Evolutionary conservation across 2,888 invertebrate species (phyloP), one percentile per base, ranked within the genome.

Genomic region (Brenthis ino): DNA sequence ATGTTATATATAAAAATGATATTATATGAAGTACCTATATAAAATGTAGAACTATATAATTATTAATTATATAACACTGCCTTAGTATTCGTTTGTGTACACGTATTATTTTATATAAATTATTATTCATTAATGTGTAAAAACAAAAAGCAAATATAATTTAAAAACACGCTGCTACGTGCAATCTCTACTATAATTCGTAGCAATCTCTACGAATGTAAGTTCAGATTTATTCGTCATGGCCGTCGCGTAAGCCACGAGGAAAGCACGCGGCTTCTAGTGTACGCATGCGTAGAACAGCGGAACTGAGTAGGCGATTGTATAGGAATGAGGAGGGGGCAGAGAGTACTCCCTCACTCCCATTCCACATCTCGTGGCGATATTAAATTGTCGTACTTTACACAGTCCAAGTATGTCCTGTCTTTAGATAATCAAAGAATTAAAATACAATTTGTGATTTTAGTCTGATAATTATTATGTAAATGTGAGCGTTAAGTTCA

Each of bases 241-340:
- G 76, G 77, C 74, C 68, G 72, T 71, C 68, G 68, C 72, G 74
- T 71, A 75, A 70, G 76, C 79, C 88, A 91, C 91, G 91, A 89
- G 90, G 88, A 82, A 82, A 87, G 80, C 89, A 91, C 87, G 91
- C 85, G 84, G 86, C 77, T 20, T 73, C 80, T 84, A 83, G 82
- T 82, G 83, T 85, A 86, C 88, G 90, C 91, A 84, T 88, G 92
- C 91, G 92, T 82, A 69, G 72, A 82, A 74, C 75, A 71, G 65
- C 74, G 67, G 60, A 60, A 61, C 64, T 24, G 50, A 51, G 67
- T 69, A 64, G 65, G 67, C 70, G 74, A 51, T 51, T 50, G 16
- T 20, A 28, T 51, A 37, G 61, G 51, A 70, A 65, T 73, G 75
- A 74, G 67, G 54, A 64, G 69, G 68, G 56, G 57, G 69, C 70